Base-by-base conservation (phyloP, 2,797 vertebrate species). In the Coreius guichenoti region DNA sequence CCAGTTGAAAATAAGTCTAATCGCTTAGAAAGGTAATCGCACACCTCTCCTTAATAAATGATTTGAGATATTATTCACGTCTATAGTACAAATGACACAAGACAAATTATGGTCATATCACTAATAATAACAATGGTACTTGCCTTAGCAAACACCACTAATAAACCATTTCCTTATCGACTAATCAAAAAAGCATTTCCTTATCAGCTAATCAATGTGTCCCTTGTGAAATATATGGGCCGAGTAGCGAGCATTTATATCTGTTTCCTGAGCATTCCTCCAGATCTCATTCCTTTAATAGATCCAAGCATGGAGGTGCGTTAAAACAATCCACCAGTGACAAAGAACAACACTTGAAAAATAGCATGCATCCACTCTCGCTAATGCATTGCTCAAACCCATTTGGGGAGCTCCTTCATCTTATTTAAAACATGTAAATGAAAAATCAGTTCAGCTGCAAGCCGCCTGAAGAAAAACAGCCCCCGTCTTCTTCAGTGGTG, bases 401-500 rank as follows among this genome's bases (percentile, higher is more conserved):
- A 82, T 86, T 85, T 80, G 77, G 69, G 47, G 58, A 63, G 68
- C 81, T 90, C 90, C 92, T 93, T 92, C 91, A 89, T 92, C 87
- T 91, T 91, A 81, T 89, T 87, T 91, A 94, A 92, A 94, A 93
- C 94, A 94, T 90, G 92, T 92, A 91, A 93, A 91, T 93, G 91
- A 92, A 93, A 94, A 93, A 91, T 92, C 49, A 79, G 90, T 94
- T 92, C 92, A 89, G 90, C 90, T 85, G 89, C 90, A 69, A 87
- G 92, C 89, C 91, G 91, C 91, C 90, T 91, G 93, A 95, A 93
- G 93, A 93, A 94, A 94, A 94, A 92, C 95, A 94, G 92, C 88
- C 91, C 90, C 90, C 86, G 86, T 93, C 91, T 91, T 92, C 91
- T 87, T 89, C 86, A 73, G 87, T 70, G 26, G 88, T 88, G 92